Evolutionary conservation across 2,113 vertebrate genomes (phyloP).

Genomic region (Platanista minor): DNA sequence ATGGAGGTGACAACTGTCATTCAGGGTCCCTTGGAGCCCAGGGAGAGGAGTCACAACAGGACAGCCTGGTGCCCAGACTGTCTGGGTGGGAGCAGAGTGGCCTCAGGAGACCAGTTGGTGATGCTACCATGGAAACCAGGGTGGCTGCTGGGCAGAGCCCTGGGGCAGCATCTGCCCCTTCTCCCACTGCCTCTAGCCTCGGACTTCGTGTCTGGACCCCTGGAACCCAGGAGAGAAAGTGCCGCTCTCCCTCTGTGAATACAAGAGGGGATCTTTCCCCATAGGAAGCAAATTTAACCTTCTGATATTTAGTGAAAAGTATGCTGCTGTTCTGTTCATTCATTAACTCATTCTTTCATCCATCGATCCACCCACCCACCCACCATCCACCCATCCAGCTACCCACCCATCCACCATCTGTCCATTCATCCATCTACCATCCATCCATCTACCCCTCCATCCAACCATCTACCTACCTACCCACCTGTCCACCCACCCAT

Average conservation of each 20-base stretch:
- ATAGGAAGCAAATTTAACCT: neutral
- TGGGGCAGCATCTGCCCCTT: rapidly evolving
- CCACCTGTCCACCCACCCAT: neutral
- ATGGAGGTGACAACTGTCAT: neutral
- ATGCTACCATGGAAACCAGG: rapidly evolving
- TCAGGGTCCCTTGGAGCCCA: neutral
- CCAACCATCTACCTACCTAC: neutral
- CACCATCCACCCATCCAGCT: neutral
- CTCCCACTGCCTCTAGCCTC: neutral
- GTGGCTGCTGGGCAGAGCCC: neutral
- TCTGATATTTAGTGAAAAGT: neutral
- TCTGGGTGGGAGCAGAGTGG: neutral
- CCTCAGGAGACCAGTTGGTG: rapidly evolving
- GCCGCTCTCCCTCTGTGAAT: neutral
- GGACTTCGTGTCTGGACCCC: neutral
- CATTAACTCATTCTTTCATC: neutral
- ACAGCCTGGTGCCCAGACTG: neutral
- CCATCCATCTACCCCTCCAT: neutral
- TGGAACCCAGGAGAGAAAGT: neutral
- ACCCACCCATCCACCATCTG: neutral
- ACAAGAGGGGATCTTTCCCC: neutral
- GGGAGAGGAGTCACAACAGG: neutral
- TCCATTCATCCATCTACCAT: too few relatives aligned
- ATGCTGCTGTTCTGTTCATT: neutral
- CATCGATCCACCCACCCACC: neutral